These are phyloP conservation scores for Sorex maritimensis DNA, from an alignment of 2,797 vertebrate species.

Conservation along the genomic window DNA sequence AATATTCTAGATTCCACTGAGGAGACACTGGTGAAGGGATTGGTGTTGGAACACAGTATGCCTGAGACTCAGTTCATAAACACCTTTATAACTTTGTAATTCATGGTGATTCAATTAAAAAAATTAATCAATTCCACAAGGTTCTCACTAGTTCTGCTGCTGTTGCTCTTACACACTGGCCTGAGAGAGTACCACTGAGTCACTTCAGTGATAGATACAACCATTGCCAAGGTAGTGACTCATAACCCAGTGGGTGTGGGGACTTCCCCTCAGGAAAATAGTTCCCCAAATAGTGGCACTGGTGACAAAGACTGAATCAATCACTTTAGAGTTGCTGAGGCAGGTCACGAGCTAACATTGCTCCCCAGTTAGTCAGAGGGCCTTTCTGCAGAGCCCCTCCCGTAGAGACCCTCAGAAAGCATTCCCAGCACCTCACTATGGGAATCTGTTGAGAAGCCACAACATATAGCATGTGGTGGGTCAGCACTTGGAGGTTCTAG, in stretches of 20 bases:
- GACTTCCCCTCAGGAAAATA: not conserved
- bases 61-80: no score
- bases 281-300: not conserved
- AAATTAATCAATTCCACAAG: not conserved
- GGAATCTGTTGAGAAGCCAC: rapidly evolving
- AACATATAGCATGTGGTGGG: rapidly evolving
- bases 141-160: not conserved
- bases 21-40: no score
- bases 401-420: rapidly evolving
- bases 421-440: not conserved
- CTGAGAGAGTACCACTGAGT: not conserved
- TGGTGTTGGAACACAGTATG: no score
- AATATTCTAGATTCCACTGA: not conserved
- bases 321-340: not conserved
- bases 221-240: not conserved
- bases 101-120: no score
- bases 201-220: not conserved
- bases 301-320: not conserved
- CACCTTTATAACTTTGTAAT: no score
- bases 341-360: not conserved
- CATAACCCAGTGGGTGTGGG: not conserved
- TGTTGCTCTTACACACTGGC: no score
- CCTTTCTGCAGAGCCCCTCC: no score
- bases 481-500: not conserved
- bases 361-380: not conserved